Evolutionary conservation across 2,888 invertebrate species (phyloP).

Genomic region (Athalia cordata): DNA sequence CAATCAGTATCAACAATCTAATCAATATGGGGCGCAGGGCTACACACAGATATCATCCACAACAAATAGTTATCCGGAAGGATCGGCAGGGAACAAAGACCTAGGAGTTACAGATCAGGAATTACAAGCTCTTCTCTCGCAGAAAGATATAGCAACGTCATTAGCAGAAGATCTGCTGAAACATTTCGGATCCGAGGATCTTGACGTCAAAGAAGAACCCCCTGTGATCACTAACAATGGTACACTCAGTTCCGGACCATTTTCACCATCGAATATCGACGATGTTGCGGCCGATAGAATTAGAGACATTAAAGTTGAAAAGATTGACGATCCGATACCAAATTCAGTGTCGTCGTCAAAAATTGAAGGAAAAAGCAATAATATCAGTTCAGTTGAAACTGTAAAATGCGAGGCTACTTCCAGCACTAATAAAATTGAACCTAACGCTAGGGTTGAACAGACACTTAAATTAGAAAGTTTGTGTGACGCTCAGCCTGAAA

Average conservation of each 20-base stretch:
- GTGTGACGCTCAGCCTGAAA: conserved; percentile 80
- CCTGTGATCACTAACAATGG: conserved; percentile 65
- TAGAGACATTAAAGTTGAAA: conserved; percentile 73
- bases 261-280: conserved; percentile 75
- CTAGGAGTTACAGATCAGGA: conserved; percentile 82
- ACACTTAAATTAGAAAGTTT: conserved; percentile 80
- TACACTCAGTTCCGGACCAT: conserved; percentile 75
- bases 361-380: neutral
- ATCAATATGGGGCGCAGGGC: conserved; percentile 68
- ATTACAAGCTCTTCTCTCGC: conserved; percentile 82
- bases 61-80: conserved; percentile 69
- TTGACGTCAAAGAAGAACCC: conserved; percentile 74
- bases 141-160: conserved; percentile 85
- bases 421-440: conserved; percentile 67
- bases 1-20: conserved; percentile 61
- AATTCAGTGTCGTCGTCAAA: conserved; percentile 1
- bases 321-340: conserved; percentile 48
- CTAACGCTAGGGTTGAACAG: conserved; percentile 76
- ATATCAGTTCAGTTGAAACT: conserved; percentile 51
- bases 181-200: conserved; percentile 86
- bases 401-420: conserved; percentile 72
- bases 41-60: conserved; percentile 73
- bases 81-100: conserved; percentile 69
- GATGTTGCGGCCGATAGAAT: conserved; percentile 57
- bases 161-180: conserved; percentile 92